Evolutionary conservation across 2,797 vertebrate genomes (phyloP).

Genomic region (Carduelis carduelis): DNA sequence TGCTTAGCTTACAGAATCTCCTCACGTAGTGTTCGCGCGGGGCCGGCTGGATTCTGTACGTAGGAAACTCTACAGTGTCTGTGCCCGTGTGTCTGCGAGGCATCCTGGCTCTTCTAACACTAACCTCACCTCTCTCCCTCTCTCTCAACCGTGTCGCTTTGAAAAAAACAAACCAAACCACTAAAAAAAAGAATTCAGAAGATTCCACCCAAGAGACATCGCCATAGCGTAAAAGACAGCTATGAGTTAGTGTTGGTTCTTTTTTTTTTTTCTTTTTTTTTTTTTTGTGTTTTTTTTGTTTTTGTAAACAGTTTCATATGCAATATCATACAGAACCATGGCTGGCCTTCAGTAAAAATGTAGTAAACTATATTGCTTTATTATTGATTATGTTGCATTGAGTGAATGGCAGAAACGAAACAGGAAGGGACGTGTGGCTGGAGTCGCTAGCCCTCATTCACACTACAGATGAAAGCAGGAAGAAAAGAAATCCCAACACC

Average conservation of each 20-base stretch:
- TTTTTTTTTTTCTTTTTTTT: too few relatives aligned
- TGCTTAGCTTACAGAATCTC: constrained; percentile 78
- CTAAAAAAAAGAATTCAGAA: constrained; percentile 49
- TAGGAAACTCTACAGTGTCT: constrained; percentile 68
- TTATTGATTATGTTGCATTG: constrained; percentile 75
- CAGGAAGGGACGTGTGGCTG: constrained; percentile 71
- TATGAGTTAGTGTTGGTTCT: constrained; percentile 73
- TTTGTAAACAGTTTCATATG: constrained; percentile 83
- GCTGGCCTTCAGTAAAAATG: constrained; percentile 80
- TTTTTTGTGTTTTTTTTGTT: background rate
- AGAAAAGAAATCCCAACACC: constrained; percentile 82
- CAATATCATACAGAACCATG: constrained; percentile 82
- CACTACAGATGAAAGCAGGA: constrained; percentile 68
- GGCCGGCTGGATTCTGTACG: constrained; percentile 53
- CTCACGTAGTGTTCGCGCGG: constrained; percentile 70
- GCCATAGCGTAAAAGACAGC: constrained; percentile 74
- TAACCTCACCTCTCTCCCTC: constrained; percentile 37
- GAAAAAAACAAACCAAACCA: constrained; percentile 61
- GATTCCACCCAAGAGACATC: constrained; percentile 63
- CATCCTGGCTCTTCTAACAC: constrained; percentile 36
- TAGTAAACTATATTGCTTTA: constrained; percentile 84
- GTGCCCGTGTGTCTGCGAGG: constrained; percentile 58
- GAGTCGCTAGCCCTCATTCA: constrained; percentile 78
- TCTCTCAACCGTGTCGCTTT: constrained; percentile 30
- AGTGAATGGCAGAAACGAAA: constrained; percentile 75